phyloP scores from a whole-genome alignment of 2,797 vertebrate genomes.

The Anableps anableps region DNA sequence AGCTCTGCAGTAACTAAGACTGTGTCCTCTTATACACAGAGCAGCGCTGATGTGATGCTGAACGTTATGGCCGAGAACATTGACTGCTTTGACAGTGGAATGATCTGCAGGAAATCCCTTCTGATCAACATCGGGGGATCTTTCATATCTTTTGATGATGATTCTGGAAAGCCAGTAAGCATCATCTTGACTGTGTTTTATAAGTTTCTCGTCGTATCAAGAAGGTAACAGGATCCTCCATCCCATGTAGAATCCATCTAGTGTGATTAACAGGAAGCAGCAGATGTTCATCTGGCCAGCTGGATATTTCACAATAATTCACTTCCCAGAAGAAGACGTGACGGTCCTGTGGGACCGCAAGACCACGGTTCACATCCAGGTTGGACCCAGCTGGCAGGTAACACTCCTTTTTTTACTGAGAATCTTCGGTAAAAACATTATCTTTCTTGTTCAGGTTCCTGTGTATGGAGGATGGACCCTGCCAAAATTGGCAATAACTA shows the following conservation, averaged over 20 bases:
- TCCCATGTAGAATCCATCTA: slow-evolving; percentile 85
- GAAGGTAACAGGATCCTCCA: neutral
- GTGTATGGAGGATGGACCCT: too few relatives aligned
- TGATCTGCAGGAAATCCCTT: slow-evolving; percentile 91
- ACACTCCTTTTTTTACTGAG: neutral
- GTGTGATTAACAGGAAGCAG: slow-evolving; percentile 84
- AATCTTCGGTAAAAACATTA: too few relatives aligned
- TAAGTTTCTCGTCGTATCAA: neutral
- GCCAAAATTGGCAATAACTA: too few relatives aligned
- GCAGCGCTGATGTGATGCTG: slow-evolving; percentile 81
- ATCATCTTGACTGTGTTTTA: neutral
- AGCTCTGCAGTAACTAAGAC: neutral
- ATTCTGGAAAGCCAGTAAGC: slow-evolving; percentile 90
- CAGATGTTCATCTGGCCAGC: slow-evolving; percentile 88
- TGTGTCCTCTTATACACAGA: slow-evolving; percentile 75
- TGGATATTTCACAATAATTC: slow-evolving; percentile 90
- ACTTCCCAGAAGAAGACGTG: slow-evolving; percentile 88
- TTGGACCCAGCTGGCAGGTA: slow-evolving; percentile 95
- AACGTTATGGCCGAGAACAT: slow-evolving; percentile 89
- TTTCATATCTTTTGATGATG: slow-evolving; percentile 87
- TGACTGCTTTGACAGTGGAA: slow-evolving; percentile 89
- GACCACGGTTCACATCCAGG: slow-evolving; percentile 92
- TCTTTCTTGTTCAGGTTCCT: neutral
- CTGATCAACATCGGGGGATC: slow-evolving; percentile 87
- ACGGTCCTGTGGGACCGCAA: slow-evolving; percentile 95